Conservation (phyloP, 1,140 invertebrate species). For the Aphidius gifuensis region DNA sequence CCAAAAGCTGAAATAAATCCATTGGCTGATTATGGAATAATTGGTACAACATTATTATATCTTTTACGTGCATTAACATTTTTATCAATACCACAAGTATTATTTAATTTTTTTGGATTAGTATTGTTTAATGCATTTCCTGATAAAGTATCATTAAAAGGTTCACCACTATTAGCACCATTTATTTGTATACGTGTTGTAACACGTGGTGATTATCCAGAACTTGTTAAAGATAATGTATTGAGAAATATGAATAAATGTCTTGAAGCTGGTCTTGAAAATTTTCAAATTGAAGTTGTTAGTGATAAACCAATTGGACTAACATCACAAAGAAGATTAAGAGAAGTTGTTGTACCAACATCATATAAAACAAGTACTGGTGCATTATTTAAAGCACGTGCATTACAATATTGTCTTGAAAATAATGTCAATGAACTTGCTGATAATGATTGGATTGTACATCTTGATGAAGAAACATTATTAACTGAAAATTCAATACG, state of each 20-base stretch:
- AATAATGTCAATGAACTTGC: constrained; percentile 82
- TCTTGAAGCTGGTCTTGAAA: constrained; percentile 85
- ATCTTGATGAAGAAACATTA: constrained; percentile 96
- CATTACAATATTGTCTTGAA: constrained; percentile 94
- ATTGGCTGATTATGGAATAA: constrained; percentile 74
- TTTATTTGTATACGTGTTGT: constrained; percentile 95
- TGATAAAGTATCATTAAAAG: constrained; percentile 85
- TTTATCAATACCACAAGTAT: constrained; percentile 82
- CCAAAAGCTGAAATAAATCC: constrained; percentile 67
- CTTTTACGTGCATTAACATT: constrained; percentile 78
- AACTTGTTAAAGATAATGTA: constrained; percentile 88
- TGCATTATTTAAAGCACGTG: constrained; percentile 91
- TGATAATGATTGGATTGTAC: constrained; percentile 95
- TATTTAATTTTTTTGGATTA: constrained; percentile 90
- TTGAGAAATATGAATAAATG: constrained; percentile 86
- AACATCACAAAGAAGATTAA: constrained; percentile 66
- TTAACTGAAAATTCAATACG: constrained; percentile 87
- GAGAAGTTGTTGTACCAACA: constrained; percentile 84
- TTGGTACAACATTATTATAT: constrained; percentile 71
- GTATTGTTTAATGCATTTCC: constrained; percentile 93
- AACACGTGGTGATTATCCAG: constrained; percentile 91
- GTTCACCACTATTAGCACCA: constrained; percentile 85
- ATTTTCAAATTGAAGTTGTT: constrained; percentile 96
- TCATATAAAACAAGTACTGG: constrained; percentile 85
- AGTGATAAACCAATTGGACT: constrained; percentile 86